Evolutionary conservation across 2,888 invertebrate species (phyloP).

Genomic region (Saturnia pavonia): DNA sequence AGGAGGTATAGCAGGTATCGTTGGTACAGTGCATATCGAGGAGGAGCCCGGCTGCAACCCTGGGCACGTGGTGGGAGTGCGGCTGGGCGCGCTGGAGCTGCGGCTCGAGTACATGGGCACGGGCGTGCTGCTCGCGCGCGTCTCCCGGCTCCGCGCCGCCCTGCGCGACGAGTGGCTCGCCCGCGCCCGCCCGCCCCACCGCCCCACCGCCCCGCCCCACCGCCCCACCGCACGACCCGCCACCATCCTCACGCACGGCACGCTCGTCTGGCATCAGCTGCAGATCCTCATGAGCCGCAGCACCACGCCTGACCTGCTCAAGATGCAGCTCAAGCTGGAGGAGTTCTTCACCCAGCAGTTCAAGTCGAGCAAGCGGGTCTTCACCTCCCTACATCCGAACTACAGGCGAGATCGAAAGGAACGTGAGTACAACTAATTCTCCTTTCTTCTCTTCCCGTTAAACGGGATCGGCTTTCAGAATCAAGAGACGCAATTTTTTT

Average conservation of each 20-base stretch:
- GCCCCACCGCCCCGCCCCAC: constrained; percentile 32
- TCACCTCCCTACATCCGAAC: constrained; percentile 84
- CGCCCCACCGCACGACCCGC: constrained; percentile 83
- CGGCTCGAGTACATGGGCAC: constrained; percentile 99
- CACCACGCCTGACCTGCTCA: constrained; percentile 97
- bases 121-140: constrained; percentile 94
- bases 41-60: constrained; percentile 96
- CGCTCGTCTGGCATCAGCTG: constrained; percentile 95
- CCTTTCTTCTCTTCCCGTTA: no score
- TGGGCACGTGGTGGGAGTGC: constrained; percentile 91
- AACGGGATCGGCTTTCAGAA: no score
- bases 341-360: constrained; percentile 99
- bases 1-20: neutral
- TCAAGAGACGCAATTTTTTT: no score
- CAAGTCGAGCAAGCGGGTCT: constrained; percentile 96
- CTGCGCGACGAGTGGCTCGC: constrained; percentile 92
- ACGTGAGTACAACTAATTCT: constrained; percentile 44
- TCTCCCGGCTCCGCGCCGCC: constrained; percentile 90
- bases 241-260: constrained; percentile 95
- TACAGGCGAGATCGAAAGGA: constrained; percentile 57
- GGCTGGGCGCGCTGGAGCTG: constrained; percentile 92
- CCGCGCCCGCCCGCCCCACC: constrained; percentile 28
- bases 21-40: constrained; percentile 87
- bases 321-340: constrained; percentile 97
- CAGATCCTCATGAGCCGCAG: constrained; percentile 98